Percentiles rank a stretch among this genome's conserved stretches.
Evolutionary conservation across 1,140 invertebrate genomes (phyloP).

Genomic region (Aphelinus certus): DNA sequence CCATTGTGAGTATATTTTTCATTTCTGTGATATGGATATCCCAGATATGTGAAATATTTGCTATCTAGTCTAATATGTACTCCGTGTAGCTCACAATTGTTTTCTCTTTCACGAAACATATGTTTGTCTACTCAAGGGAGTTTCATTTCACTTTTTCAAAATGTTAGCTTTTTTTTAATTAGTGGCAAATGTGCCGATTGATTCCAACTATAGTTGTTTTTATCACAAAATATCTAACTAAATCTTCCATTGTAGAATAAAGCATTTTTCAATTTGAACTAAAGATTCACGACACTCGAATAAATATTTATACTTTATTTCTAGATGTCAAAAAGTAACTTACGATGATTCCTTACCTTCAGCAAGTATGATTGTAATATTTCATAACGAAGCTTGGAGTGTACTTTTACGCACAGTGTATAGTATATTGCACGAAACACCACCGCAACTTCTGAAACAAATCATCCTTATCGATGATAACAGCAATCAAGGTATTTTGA

Average conservation of each 20-base stretch:
- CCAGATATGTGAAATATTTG: too few relatives aligned
- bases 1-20: slow-evolving; percentile 67
- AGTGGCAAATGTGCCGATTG: neutral
- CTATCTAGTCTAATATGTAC: too few relatives aligned
- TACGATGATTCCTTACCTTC: slow-evolving; percentile 82
- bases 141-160: too few relatives aligned
- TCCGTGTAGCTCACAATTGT: too few relatives aligned
- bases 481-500: slow-evolving; percentile 73
- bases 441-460: slow-evolving; percentile 83
- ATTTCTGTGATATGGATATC: too few relatives aligned
- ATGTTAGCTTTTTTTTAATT: neutral
- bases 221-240: too few relatives aligned
- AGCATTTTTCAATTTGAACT: too few relatives aligned
- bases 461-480: slow-evolving; percentile 93
- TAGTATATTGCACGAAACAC: slow-evolving; percentile 86
- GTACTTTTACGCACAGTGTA: slow-evolving; percentile 86
- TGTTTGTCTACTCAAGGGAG: too few relatives aligned
- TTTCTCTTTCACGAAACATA: too few relatives aligned
- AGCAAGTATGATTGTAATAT: slow-evolving; percentile 90
- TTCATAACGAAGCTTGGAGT: slow-evolving; percentile 92
- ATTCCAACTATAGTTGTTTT: too few relatives aligned
- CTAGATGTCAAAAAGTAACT: slow-evolving; percentile 76
- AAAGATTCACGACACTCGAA: neutral
- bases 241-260: too few relatives aligned
- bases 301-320: neutral